A percentile compares a stretch with the other conserved stretches of the same genome.
phyloP scores from a whole-genome alignment of 2,113 vertebrate species.

The Pedetes capensis region DNA sequence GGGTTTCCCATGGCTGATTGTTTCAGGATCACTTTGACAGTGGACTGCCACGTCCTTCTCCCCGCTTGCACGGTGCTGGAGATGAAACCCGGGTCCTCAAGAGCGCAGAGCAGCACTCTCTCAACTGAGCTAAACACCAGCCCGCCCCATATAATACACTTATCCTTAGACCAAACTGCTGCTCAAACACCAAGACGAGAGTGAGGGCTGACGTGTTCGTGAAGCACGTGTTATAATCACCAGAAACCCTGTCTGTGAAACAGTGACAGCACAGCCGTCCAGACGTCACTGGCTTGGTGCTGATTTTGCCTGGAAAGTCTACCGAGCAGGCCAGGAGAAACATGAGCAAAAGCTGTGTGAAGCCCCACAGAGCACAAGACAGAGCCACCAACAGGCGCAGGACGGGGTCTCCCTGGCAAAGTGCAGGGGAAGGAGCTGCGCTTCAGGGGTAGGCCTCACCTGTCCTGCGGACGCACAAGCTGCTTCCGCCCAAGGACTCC shows the following conservation, averaged over 20 bases:
- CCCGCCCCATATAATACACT: neutral
- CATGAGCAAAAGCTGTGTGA: rapidly evolving
- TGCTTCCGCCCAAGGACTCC: neutral
- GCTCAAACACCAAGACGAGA: neutral
- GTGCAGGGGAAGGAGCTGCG: neutral
- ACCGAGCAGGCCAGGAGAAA: neutral
- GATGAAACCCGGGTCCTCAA: too few relatives aligned
- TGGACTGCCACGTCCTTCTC: too few relatives aligned
- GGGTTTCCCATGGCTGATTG: too few relatives aligned
- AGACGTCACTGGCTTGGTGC: neutral
- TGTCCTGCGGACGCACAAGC: neutral
- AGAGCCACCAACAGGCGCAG: neutral
- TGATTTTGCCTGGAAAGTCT: neutral
- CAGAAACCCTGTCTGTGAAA: neutral
- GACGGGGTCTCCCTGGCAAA: neutral
- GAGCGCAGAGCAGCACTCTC: too few relatives aligned
- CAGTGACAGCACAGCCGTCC: neutral
- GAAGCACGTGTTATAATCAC: neutral
- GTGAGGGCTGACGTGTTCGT: neutral
- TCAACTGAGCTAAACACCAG: too few relatives aligned
- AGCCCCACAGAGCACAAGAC: too few relatives aligned
- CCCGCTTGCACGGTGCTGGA: too few relatives aligned
- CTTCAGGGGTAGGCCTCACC: neutral
- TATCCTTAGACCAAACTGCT: neutral
- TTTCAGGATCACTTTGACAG: too few relatives aligned